phyloP scores from a whole-genome alignment of 2,888 invertebrate genomes.

The Auanema sp. region DNA sequence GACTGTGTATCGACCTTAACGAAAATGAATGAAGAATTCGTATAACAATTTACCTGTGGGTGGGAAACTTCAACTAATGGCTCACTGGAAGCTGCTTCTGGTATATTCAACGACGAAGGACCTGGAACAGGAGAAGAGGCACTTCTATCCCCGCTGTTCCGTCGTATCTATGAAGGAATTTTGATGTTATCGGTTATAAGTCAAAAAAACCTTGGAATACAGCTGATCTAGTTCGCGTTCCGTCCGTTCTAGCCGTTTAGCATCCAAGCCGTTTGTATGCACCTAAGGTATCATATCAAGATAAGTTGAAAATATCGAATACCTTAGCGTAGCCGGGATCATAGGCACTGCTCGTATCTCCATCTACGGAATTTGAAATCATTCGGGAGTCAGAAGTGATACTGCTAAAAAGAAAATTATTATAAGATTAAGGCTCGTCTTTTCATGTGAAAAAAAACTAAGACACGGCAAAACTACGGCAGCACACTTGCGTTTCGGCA shows the following conservation, averaged over 20 bases:
- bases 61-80: neutral
- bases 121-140: conserved; percentile 4
- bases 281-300: conserved; percentile 12
- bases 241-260: conserved; percentile 26
- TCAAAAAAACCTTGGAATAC: conserved; percentile 35
- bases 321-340: conserved; percentile 58
- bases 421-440: no score
- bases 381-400: conserved; percentile 49
- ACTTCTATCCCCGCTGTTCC: conserved; percentile 3
- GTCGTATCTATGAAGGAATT: neutral
- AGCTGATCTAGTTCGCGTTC: conserved; percentile 50
- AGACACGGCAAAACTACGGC: conserved; percentile 1
- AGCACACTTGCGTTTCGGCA: conserved; percentile 4
- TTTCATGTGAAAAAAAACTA: no score
- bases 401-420: conserved; percentile 52
- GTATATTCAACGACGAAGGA: conserved; percentile 3
- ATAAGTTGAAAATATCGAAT: conserved; percentile 10
- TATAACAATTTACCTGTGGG: conserved; percentile 1
- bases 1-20: conserved; percentile 12
- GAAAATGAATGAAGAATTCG: conserved; percentile 1
- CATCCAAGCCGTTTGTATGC: conserved; percentile 7
- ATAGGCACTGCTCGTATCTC: conserved; percentile 47
- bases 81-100: conserved; percentile 5
- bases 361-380: conserved; percentile 25
- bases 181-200: neutral